Conservation (phyloP, 2,113 vertebrate species). For the Monarcha castaneiventris region DNA sequence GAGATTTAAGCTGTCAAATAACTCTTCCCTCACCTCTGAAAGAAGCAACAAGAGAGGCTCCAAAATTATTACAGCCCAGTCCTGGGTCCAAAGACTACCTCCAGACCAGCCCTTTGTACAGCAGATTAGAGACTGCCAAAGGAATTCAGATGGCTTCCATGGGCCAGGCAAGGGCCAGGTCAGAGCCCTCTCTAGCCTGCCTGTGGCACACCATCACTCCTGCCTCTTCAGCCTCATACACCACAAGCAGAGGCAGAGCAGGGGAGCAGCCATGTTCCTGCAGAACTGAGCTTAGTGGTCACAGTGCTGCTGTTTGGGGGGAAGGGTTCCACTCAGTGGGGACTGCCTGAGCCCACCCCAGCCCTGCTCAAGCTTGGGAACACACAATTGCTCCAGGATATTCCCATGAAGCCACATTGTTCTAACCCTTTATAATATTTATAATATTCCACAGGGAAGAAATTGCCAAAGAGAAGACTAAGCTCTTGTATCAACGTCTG, state of each 20-base stretch:
- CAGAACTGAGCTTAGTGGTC: neutral
- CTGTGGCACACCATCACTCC: neutral
- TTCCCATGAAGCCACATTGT: neutral
- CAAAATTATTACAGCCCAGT: neutral
- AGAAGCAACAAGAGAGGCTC: neutral
- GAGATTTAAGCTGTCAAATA: neutral
- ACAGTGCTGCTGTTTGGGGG: accelerated
- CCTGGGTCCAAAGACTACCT: neutral
- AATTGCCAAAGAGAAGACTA: neutral
- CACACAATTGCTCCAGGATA: neutral
- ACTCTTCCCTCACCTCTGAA: neutral
- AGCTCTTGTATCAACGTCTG: neutral
- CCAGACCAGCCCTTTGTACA: neutral
- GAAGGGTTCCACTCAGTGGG: neutral
- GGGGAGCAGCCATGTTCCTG: accelerated
- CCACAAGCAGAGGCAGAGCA: neutral
- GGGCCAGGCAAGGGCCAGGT: neutral
- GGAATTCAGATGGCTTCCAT: neutral
- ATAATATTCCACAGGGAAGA: neutral
- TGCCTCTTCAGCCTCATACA: neutral
- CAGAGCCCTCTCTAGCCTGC: neutral
- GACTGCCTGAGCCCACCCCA: neutral
- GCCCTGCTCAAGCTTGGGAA: neutral
- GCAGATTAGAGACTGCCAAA: neutral
- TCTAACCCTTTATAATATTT: neutral